Percentiles rank a stretch among this genome's conserved stretches.
Evolutionary conservation across 2,797 vertebrate genomes (phyloP).

Genomic region (Periparus ater): DNA sequence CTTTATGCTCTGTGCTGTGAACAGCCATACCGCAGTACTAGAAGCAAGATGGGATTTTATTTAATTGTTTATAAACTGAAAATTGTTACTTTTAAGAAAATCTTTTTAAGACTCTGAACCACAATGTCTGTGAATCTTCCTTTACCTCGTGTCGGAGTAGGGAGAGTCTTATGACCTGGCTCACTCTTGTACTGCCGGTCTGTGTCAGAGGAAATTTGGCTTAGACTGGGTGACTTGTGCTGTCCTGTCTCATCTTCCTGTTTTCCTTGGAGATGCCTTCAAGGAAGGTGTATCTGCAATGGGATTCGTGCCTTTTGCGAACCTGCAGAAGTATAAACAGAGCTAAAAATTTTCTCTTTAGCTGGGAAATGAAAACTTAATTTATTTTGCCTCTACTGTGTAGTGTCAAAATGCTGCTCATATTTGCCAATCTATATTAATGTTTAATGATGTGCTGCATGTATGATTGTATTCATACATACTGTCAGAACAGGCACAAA

Average conservation of each 20-base stretch:
- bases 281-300: not conserved
- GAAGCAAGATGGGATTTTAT: not conserved
- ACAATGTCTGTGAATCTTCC: not conserved
- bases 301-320: not conserved
- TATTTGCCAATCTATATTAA: not conserved
- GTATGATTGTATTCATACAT: not conserved
- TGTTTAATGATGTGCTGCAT: not conserved
- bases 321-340: not conserved
- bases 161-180: not conserved
- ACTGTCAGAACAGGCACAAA: not conserved
- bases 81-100: not conserved
- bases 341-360: not conserved
- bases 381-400: not conserved
- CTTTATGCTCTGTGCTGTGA: not conserved
- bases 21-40: not conserved
- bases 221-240: not conserved
- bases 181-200: not conserved
- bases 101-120: not conserved
- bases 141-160: not conserved
- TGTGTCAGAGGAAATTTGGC: not conserved
- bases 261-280: not conserved
- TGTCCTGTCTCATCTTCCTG: not conserved
- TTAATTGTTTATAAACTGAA: not conserved
- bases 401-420: not conserved
- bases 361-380: not conserved